Percentiles rank a stretch among this genome's conserved stretches.
Evolutionary conservation across 2,888 invertebrate species (phyloP).

Genomic region (Ditylenchus weischeri): DNA sequence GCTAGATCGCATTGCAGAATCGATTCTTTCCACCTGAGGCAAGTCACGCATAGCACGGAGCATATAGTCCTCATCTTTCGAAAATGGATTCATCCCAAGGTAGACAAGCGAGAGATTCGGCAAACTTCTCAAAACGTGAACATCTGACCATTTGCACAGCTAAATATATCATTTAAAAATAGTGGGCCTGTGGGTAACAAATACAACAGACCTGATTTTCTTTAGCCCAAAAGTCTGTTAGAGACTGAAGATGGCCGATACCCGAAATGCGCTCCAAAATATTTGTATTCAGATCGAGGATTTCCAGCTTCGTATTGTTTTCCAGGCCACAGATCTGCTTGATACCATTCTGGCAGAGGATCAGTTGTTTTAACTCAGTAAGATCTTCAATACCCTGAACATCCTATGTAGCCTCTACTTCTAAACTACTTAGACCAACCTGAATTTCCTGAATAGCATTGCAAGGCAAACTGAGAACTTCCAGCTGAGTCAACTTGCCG

Average conservation of each 20-base stretch:
- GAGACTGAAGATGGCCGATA: conserved; percentile 39
- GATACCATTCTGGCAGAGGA: conserved; percentile 88
- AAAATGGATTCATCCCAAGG: conserved; percentile 43
- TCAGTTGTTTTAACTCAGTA: conserved; percentile 76
- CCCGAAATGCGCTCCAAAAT: conserved; percentile 40
- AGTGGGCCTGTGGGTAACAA: not conserved
- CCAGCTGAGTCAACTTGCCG: conserved; percentile 67
- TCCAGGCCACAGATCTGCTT: conserved; percentile 73
- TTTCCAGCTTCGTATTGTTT: conserved; percentile 47
- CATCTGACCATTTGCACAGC: conserved; percentile 2
- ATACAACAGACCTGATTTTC: conserved; percentile 35
- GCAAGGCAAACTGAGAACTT: conserved; percentile 60
- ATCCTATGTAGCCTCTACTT: not conserved
- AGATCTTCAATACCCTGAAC: conserved; percentile 65
- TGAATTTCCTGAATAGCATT: conserved; percentile 42
- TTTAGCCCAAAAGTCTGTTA: conserved; percentile 52
- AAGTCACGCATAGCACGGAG: conserved; percentile 5
- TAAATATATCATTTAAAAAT: not conserved
- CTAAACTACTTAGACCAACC: conserved; percentile 19
- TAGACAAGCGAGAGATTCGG: conserved; percentile 43
- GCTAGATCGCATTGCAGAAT: not conserved
- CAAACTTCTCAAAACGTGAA: conserved; percentile 36
- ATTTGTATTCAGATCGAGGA: conserved; percentile 50
- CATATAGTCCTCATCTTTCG: conserved; percentile 8
- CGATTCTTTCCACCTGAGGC: not conserved